A percentile compares a stretch with the other conserved stretches of the same genome.
phyloP scores from a whole-genome alignment of 2,113 vertebrate species.

The Amia ocellicauda region DNA sequence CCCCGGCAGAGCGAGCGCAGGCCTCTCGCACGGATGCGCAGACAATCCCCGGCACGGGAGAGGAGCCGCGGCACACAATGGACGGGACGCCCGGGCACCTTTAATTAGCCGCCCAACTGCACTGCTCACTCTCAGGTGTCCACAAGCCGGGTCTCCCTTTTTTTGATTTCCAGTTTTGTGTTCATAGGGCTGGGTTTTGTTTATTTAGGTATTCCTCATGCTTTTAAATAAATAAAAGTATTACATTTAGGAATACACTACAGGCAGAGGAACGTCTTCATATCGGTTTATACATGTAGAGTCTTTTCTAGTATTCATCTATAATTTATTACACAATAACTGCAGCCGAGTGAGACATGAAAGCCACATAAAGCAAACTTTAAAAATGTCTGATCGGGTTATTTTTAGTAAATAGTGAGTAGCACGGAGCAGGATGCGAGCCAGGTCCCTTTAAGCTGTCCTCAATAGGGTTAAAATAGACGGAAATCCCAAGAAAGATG shows the following conservation, averaged over 20 bases:
- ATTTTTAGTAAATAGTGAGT: background rate
- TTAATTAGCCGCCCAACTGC: conserved; percentile 46
- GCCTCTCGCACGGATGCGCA: conserved; percentile 55
- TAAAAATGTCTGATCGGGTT: background rate
- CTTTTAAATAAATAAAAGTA: too few species aligned
- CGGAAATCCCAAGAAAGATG: background rate
- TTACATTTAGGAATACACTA: too few species aligned
- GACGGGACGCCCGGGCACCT: background rate
- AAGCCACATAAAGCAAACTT: conserved; percentile 1
- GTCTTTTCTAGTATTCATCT: too few species aligned
- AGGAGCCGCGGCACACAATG: background rate
- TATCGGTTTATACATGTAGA: background rate
- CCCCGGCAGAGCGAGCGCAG: conserved; percentile 80
- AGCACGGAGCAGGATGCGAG: background rate
- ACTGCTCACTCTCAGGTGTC: background rate
- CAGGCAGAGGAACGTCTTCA: too few species aligned
- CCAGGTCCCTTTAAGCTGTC: background rate
- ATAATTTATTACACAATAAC: background rate
- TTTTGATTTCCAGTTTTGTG: background rate
- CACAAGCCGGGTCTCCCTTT: too few species aligned
- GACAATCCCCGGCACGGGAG: conserved; percentile 44
- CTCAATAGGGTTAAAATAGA: background rate
- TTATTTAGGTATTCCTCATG: too few species aligned
- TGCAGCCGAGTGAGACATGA: background rate
- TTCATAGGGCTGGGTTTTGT: too few species aligned